A percentile compares a stretch with the other conserved stretches of the same genome.
Evolutionary conservation across 1,140 invertebrate genomes (phyloP).

Genomic region (Hydropsyche tenuis): DNA sequence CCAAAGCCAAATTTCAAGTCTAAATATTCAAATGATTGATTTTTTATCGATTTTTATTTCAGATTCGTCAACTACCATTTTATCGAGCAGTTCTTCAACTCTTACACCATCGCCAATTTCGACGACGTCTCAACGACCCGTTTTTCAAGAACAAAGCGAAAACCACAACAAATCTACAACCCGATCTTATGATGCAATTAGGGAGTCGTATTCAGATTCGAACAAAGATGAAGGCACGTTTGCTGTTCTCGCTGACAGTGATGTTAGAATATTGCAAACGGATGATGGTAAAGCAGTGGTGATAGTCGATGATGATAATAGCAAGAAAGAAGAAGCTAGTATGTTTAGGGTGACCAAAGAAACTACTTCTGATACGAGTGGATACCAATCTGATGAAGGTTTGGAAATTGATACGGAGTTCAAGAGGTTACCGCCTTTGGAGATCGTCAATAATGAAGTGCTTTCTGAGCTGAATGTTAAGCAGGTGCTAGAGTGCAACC

Average conservation of each 20-base stretch:
- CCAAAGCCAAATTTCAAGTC: too few relatives aligned
- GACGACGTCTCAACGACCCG: too few relatives aligned
- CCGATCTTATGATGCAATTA: too few relatives aligned
- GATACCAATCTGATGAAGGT: slow-evolving; percentile 46
- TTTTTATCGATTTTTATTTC: too few relatives aligned
- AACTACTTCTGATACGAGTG: neutral
- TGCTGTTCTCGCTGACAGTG: slow-evolving; percentile 13
- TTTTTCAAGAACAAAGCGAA: too few relatives aligned
- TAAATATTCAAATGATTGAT: too few relatives aligned
- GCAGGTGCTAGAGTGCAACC: slow-evolving; percentile 45
- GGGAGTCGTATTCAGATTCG: too few relatives aligned
- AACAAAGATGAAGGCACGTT: neutral
- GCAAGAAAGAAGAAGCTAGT: neutral
- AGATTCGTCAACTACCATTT: too few relatives aligned
- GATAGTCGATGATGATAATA: neutral
- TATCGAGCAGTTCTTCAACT: too few relatives aligned
- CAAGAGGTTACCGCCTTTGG: slow-evolving; percentile 40
- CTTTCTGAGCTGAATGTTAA: slow-evolving; percentile 47
- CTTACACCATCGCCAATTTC: too few relatives aligned
- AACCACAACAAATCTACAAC: too few relatives aligned
- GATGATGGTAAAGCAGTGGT: slow-evolving; percentile 27
- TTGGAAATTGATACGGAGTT: slow-evolving; percentile 42
- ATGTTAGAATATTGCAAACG: slow-evolving; percentile 27
- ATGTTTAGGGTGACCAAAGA: neutral
- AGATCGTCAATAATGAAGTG: slow-evolving; percentile 43